Evolutionary conservation across 2,797 vertebrate genomes (phyloP), one percentile per base, ranked within the genome.

Genomic region (Paramormyrops hopkinsi): DNA sequence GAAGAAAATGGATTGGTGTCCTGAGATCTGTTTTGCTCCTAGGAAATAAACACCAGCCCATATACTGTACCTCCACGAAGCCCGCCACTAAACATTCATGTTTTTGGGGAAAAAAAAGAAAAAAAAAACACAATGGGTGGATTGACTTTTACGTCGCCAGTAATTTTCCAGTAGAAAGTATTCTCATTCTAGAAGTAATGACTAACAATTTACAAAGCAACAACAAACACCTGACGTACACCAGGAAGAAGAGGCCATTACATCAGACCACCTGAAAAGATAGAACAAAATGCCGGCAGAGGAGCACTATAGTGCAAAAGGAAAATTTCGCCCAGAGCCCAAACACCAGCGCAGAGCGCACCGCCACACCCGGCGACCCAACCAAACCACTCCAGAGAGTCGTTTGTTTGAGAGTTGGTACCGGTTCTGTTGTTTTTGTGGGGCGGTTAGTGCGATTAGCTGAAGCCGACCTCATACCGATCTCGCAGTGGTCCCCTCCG

Each of bases 401-500:
- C 14, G 44, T 69, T n/a, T 76, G 44, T 85, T 56, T 33, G 33
- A 82, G 89, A 69, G 62, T 62, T 56, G 88, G 90, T 90, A 87
- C 90, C 90, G 88, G 88, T 89, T 90, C 33, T 89, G 90, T 89
- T 94, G 91, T 93, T 94, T 94, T 94, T 91, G 6, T 87, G 92
- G 92, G 94, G 91, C 93, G 92, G 95, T 97, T 95, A 97, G 97
- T 97, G 95, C 95, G 94, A 93, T 97, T 97, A 98, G 98, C 97
- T 97, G 96, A 97, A 98, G 97, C 97, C 91, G 92, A 94, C 96
- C 95, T 96, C 98, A 91, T 99, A 99, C 98, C 98, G 91, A 97
- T 97, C 96, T 99, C 96, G 96, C 98, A 99, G 95, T 93, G 97
- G 95, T 97, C 93, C 95, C 98, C 98, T 98, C 96, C 96, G 95